These are phyloP conservation scores for Crocuta crocuta DNA, from an alignment of 2,113 vertebrate genomes.

Conservation along the genomic window DNA sequence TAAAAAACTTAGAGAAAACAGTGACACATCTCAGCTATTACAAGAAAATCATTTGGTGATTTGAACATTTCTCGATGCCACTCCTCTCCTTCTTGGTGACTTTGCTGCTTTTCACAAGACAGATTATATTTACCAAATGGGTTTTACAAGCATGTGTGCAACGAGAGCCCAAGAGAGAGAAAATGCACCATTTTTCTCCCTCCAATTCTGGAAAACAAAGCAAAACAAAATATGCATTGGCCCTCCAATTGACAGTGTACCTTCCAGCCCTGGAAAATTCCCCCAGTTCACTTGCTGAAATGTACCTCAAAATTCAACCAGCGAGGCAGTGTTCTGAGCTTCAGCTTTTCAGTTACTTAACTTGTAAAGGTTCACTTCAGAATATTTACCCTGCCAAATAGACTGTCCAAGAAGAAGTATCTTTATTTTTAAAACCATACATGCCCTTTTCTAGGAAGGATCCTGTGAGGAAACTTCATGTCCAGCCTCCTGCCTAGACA, in stretches of 20 bases:
- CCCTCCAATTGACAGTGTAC: neutral
- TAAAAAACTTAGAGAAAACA: neutral
- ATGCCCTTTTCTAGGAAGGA: conserved; percentile 23
- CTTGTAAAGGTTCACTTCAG: neutral
- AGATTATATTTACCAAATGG: neutral
- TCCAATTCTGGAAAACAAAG: neutral
- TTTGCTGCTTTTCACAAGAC: neutral
- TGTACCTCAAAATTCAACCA: neutral
- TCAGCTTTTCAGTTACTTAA: neutral
- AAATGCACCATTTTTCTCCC: neutral
- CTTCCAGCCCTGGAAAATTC: neutral
- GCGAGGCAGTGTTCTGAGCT: neutral
- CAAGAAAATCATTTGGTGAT: neutral
- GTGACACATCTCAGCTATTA: conserved; percentile 27
- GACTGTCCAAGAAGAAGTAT: neutral
- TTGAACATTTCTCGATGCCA: neutral
- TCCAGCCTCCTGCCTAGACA: neutral
- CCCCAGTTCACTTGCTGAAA: neutral
- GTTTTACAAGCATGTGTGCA: neutral
- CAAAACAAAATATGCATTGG: neutral
- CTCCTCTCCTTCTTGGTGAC: neutral
- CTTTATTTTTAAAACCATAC: conserved; percentile 6
- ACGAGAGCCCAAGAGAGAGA: neutral
- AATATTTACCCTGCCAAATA: conserved; percentile 3
- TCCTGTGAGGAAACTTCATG: conserved; percentile 8